Evolutionary conservation across 2,113 vertebrate genomes (phyloP).

Genomic region (Cardinalis cardinalis): DNA sequence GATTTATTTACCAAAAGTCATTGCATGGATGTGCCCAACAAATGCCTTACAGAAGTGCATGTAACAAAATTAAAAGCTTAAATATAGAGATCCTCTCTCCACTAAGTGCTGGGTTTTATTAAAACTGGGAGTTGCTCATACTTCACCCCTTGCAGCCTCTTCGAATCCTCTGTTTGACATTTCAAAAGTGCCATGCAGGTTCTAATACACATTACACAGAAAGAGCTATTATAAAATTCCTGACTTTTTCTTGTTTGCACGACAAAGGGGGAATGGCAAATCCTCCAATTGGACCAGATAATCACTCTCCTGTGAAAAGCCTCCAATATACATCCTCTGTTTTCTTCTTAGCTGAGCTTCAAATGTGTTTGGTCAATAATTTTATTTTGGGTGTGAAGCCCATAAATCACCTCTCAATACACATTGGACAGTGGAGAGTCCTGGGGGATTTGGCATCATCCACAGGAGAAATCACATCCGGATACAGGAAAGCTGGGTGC

Average conservation of each 20-base stretch:
- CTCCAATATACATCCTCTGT: conserved; percentile 85
- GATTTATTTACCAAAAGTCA: conserved; percentile 17
- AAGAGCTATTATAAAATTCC: conserved; percentile 71
- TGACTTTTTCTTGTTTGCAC: conserved; percentile 87
- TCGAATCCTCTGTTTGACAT: conserved; percentile 51
- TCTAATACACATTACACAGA: conserved; percentile 61
- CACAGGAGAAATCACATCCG: not conserved
- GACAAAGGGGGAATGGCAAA: conserved; percentile 84
- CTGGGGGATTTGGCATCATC: not conserved
- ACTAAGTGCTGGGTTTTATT: not conserved
- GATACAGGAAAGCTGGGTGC: not conserved
- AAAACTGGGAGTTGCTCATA: not conserved
- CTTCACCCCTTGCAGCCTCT: conserved; percentile 21
- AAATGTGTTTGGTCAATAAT: conserved; percentile 85
- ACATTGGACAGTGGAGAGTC: conserved; percentile 1
- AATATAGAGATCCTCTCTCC: not conserved
- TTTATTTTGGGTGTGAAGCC: conserved; percentile 76
- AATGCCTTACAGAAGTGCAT: not conserved
- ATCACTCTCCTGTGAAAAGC: conserved; percentile 89
- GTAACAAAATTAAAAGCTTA: conserved; percentile 4
- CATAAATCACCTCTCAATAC: conserved; percentile 63
- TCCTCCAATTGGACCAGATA: conserved; percentile 86
- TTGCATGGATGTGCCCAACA: not conserved
- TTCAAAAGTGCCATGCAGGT: conserved; percentile 6
- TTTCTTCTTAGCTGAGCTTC: conserved; percentile 70